Percentiles rank a stretch among this genome's conserved stretches.
Conservation (phyloP, 2,113 vertebrate species). For the Rhegmatorhina hoffmannsi region DNA sequence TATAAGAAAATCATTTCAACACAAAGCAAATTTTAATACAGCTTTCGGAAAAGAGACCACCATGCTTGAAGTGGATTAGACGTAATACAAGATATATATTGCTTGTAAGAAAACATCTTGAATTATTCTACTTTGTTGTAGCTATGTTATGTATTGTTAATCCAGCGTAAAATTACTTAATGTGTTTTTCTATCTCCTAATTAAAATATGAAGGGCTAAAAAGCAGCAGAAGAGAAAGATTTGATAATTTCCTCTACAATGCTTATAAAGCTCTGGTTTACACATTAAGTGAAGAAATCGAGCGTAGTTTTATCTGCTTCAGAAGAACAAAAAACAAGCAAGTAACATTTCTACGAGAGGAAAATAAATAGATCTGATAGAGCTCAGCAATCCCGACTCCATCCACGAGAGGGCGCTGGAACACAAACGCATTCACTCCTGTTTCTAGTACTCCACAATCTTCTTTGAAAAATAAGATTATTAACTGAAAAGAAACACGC, state of each 20-base stretch:
- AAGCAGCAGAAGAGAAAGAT: neutral
- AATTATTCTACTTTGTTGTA: neutral
- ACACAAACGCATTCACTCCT: constrained; percentile 32
- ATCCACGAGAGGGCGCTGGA: constrained; percentile 68
- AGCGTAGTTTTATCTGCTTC: neutral
- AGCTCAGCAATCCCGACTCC: constrained; percentile 61
- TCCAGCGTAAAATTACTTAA: neutral
- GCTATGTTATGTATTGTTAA: neutral
- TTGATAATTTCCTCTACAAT: neutral
- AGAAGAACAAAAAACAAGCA: neutral
- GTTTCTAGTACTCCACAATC: neutral
- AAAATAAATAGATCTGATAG: neutral
- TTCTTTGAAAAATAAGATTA: neutral
- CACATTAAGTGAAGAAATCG: neutral
- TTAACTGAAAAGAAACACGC: constrained; percentile 13
- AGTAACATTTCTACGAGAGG: neutral
- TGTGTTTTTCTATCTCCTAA: neutral
- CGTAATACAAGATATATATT: neutral
- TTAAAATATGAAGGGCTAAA: neutral
- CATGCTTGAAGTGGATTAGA: neutral
- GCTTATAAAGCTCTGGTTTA: neutral
- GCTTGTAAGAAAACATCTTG: neutral
- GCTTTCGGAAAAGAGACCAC: neutral
- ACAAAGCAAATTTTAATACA: neutral
- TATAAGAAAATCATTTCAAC: neutral